Evolutionary conservation across 1,140 invertebrate species (phyloP).

Genomic region (Drosophila ficusphila): DNA sequence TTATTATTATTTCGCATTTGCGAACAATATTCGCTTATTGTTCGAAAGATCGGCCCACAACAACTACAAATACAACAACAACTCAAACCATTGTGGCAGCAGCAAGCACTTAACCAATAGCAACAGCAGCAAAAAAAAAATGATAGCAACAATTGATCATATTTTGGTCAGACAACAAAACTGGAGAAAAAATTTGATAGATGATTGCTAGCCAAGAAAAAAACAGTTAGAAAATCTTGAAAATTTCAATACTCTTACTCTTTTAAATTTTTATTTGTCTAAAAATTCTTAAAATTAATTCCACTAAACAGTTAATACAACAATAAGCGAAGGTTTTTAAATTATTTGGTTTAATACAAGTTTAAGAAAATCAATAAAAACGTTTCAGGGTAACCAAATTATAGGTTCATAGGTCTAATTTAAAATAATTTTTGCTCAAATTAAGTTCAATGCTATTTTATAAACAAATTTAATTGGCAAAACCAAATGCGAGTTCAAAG

Average conservation of each 20-base stretch:
- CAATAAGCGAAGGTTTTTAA: no score
- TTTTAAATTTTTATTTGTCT: not conserved
- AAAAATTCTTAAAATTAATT: no score
- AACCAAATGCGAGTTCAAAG: conserved; percentile 26
- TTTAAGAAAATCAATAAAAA: no score
- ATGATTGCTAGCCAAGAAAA: conserved; percentile 33
- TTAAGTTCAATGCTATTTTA: not conserved
- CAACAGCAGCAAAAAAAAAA: conserved; percentile 15
- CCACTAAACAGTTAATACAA: no score
- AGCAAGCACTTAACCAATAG: conserved; percentile 6
- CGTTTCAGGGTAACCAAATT: no score
- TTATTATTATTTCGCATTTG: conserved; percentile 78
- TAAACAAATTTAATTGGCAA: not conserved
- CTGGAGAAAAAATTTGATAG: conserved; percentile 19
- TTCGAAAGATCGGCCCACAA: conserved; percentile 39
- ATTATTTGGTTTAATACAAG: no score
- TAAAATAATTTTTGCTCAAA: not conserved
- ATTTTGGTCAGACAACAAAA: conserved; percentile 46
- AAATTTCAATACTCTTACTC: conserved; percentile 14
- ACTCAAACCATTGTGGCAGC: not conserved
- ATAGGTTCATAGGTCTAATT: not conserved
- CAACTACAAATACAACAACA: conserved; percentile 8
- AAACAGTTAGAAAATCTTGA: conserved; percentile 2
- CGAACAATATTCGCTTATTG: conserved; percentile 64
- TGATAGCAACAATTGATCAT: conserved; percentile 64